Evolutionary conservation across 2,113 vertebrate genomes (phyloP), one percentile per base, ranked within the genome.

Genomic region (Thermophis baileyi): DNA sequence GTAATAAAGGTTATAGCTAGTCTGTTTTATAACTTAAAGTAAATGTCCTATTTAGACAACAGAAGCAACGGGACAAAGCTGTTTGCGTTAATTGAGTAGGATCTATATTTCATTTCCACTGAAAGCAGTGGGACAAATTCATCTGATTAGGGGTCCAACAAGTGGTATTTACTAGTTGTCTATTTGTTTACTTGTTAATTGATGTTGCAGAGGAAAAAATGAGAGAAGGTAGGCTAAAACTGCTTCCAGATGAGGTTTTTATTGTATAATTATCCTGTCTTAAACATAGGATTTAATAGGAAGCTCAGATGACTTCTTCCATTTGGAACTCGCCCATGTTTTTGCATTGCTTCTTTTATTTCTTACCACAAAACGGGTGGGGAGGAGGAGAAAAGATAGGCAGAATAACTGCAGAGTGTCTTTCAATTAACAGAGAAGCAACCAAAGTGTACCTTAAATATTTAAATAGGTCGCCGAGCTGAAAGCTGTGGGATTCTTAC

Each of bases 21-120:
- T 0, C 0, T 9, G 88, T 94, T 95, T 91, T 49, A 35, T 60
- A 88, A 9, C 0, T 35, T 74, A 35, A 6, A 0, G 11, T 0
- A 55, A 51, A 55, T 3, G 24, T 35, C 35, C 30, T 89, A 49
- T 90, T 91, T 46, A 87, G 6, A 46, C 11, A 60, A 53, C 3
- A 10, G 16, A 86, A 87, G 8, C n/a, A 88, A 49, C 18, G 22
- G 7, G 2, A 55, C 30, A 50, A 89, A 0, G 18, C 30, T 35
- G 0, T 44, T 89, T 69, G 24, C 2, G 0, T 0, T 89, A 4
- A 40, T 88, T 53, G 89, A 25, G 4, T 69, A 35, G 55, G 44
- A 89, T 55, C 40, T 35, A 25, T 30, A n/a, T 18, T 35, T 69
- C 10, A 30, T 49, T 90, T 47, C 25, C 16, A 35, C 25, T 50